Evolutionary conservation across 2,888 invertebrate species (phyloP).

Genomic region (Pristionchus japonicus): DNA sequence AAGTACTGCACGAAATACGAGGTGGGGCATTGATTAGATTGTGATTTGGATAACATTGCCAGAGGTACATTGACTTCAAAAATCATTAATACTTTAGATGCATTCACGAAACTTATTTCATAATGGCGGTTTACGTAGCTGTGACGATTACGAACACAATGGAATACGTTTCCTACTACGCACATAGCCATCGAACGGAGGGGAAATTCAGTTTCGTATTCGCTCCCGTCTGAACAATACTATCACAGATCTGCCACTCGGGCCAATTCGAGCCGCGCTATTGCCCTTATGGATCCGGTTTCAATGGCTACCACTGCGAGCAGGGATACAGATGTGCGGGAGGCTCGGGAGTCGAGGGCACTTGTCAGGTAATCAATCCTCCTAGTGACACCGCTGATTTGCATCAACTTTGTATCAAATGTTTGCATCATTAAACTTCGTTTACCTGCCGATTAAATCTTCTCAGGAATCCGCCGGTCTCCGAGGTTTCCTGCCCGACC

Average conservation of each 20-base stretch:
- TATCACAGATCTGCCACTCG: not conserved
- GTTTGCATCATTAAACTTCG: no score
- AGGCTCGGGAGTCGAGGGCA: not conserved
- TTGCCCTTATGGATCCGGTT: constrained; percentile 50
- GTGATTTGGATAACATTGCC: no score
- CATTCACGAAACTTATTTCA: no score
- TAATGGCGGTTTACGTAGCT: no score
- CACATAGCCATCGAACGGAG: no score
- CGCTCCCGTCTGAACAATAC: not conserved
- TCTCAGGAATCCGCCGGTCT: constrained; percentile 44
- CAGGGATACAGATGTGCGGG: constrained; percentile 35
- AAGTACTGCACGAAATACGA: constrained; percentile 45
- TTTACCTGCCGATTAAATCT: no score
- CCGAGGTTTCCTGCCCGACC: constrained; percentile 15
- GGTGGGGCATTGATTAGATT: not conserved
- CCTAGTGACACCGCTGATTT: no score
- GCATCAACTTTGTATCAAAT: no score
- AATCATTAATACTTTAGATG: no score
- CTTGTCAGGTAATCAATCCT: not conserved
- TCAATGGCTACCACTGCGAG: constrained; percentile 48
- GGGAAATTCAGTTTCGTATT: not conserved
- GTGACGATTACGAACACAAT: not conserved
- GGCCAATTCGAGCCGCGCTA: constrained; percentile 40
- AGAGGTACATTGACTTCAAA: no score
- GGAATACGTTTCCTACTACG: not conserved